phyloP scores from a whole-genome alignment of 2,797 vertebrate genomes.

The Hemibagrus guttatus region DNA sequence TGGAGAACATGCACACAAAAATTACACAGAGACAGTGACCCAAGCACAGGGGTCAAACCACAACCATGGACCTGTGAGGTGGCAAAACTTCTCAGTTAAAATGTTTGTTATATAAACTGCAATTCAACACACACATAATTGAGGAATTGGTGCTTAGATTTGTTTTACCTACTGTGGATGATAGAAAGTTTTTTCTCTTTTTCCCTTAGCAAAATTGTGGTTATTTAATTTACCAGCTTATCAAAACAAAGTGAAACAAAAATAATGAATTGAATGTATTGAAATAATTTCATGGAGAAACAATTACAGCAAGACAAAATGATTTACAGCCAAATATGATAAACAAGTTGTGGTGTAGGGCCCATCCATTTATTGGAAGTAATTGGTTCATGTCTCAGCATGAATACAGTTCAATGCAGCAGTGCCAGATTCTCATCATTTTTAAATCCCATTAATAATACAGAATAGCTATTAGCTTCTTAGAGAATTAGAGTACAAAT shows the following conservation, averaged over 20 bases:
- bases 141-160: neutral
- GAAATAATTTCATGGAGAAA: conserved; percentile 46
- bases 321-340: conserved; percentile 51
- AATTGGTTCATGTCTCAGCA: conserved; percentile 56
- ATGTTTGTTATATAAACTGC: neutral
- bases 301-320: conserved; percentile 49
- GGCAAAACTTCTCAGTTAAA: neutral
- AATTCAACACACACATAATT: neutral
- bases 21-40: neutral
- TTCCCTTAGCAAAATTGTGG: neutral
- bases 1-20: neutral
- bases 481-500: neutral
- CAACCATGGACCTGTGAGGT: neutral
- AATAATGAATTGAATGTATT: conserved; percentile 37
- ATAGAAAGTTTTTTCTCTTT: neutral
- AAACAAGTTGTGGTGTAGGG: conserved; percentile 37
- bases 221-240: conserved; percentile 35
- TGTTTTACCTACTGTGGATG: neutral
- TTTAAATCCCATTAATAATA: conserved; percentile 20
- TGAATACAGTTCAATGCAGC: conserved; percentile 33
- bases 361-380: conserved; percentile 55
- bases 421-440: conserved; percentile 8
- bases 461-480: neutral
- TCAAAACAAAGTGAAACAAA: conserved; percentile 25
- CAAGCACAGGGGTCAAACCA: neutral